These are phyloP conservation scores for Capricornis sumatraensis DNA, from an alignment of 2,113 vertebrate genomes.

Conservation along the genomic window DNA sequence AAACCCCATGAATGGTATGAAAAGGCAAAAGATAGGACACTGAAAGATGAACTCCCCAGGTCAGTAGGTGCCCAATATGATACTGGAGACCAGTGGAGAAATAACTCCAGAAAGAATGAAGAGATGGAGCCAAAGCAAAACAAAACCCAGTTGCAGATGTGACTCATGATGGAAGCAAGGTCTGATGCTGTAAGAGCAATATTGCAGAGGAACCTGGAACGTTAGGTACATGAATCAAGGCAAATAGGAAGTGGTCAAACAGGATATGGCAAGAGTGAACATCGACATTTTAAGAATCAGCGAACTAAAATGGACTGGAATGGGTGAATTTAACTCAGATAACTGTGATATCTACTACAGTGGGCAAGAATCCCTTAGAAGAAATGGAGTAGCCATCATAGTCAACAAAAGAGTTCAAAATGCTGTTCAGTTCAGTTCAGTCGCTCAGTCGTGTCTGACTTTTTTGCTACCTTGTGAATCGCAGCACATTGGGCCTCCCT, in stretches of 20 bases:
- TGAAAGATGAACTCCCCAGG: background rate
- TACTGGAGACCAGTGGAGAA: background rate
- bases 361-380: background rate
- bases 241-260: background rate
- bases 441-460: accelerated
- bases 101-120: background rate
- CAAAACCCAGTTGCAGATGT: background rate
- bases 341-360: background rate
- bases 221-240: background rate
- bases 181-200: background rate
- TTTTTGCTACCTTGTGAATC: too few relatives aligned
- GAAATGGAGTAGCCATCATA: background rate
- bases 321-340: background rate
- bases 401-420: background rate
- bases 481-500: too few relatives aligned
- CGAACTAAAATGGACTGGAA: background rate
- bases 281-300: background rate
- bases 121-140: background rate
- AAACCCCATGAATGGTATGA: background rate
- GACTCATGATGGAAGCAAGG: background rate
- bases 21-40: background rate
- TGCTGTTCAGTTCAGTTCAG: too few relatives aligned
- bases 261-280: background rate
- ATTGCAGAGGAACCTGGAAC: background rate
- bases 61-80: background rate